Percentiles rank a stretch among this genome's conserved stretches.
These are phyloP conservation scores for Magallana nippona DNA, from an alignment of 2,888 invertebrate species.

Conservation along the genomic window DNA sequence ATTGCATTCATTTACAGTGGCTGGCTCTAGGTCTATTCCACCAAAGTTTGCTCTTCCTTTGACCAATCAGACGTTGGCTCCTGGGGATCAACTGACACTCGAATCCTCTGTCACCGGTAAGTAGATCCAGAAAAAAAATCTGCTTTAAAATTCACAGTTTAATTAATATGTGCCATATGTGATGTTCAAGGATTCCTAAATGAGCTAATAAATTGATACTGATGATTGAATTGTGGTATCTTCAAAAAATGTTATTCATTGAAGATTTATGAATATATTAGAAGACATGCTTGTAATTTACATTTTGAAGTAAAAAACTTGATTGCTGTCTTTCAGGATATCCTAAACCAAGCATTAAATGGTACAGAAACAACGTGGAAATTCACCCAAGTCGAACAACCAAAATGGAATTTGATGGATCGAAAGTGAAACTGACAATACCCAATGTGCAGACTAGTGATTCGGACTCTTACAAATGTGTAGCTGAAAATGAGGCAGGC, in stretches of 20 bases:
- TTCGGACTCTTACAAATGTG: conserved; percentile 60
- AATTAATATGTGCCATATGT: too few relatives aligned
- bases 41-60: conserved; percentile 64
- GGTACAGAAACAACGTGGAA: conserved; percentile 62
- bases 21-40: conserved; percentile 56
- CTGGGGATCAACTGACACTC: conserved; percentile 64
- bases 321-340: conserved; percentile 53
- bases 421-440: conserved; percentile 58
- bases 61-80: conserved; percentile 55
- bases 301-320: not conserved
- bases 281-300: not conserved
- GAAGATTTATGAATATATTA: not conserved
- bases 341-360: conserved; percentile 60
- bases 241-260: not conserved
- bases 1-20: conserved; percentile 51
- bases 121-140: not conserved
- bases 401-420: conserved; percentile 59
- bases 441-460: conserved; percentile 56
- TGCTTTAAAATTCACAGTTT: too few relatives aligned
- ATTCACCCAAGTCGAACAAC: conserved; percentile 56
- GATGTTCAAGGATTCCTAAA: too few relatives aligned
- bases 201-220: too few relatives aligned
- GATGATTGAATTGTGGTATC: too few relatives aligned
- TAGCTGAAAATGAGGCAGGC: conserved; percentile 65
- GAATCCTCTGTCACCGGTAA: conserved; percentile 64